Evolutionary conservation across 2,888 invertebrate species (phyloP), one percentile per base, ranked within the genome.

Genomic region (Polymixis lichenea): DNA sequence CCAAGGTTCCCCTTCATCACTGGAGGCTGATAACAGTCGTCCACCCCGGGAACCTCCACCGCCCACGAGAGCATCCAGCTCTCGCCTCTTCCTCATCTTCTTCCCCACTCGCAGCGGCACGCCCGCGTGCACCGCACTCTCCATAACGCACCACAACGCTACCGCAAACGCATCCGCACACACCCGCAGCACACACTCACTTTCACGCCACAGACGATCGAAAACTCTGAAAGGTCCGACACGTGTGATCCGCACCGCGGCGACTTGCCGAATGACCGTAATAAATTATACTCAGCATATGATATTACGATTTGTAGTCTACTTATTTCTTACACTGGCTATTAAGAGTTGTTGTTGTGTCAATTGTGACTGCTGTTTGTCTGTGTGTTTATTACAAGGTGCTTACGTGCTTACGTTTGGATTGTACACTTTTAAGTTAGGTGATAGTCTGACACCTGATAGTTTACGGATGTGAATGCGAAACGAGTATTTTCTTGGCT

Each of bases 21-120:
- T 96, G 64, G 97, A 97, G 79, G 98, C 96, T 68, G 98, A 97
- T 89, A 97, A 96, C 86, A 98, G 97, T 92, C 97, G 95, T 62
- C 96, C 96, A 1, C 96, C 94, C 8, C 97, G 91, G 46, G 95
- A 94, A 1, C 94, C 96, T 49, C 91, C 94, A 91, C 98, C 92
- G 94, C 97, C 91, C 69, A 98, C 98, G 73, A 98, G 93, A 62
- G 98, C 98, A 92, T 98, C 98, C 88, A 98, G 94, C 93, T 98
- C 98, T 90, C 98, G 97, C 85, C 98, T 97, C 92, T 98, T 98
- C 90, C 98, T 97, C 98, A 98, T 98, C 95, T 98, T 98, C 94
- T 98, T 98, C 86, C 97, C 92, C 95, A 98, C 94, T 95, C 98
- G 92, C 95, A 97, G 93, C 97, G 97, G 94, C 95, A 97, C 95